These are phyloP conservation scores for Periplaneta americana DNA, from an alignment of 1,140 invertebrate species.

Conservation along the genomic window DNA sequence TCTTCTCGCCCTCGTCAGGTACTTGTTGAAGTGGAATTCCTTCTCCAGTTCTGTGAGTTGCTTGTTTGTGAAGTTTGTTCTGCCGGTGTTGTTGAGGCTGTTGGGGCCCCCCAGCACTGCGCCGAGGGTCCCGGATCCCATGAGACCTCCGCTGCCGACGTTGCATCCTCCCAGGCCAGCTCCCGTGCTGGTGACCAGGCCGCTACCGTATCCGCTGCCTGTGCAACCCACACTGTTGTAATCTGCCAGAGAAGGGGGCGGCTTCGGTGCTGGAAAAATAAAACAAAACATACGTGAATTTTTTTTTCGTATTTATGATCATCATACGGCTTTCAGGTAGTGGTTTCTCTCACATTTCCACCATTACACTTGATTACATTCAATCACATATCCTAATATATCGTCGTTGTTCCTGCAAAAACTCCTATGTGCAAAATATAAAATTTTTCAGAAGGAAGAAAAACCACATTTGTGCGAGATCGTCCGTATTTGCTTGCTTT, in stretches of 20 bases:
- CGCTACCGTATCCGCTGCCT: slow-evolving; percentile 19
- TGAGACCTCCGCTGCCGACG: slow-evolving; percentile 22
- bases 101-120: slow-evolving; percentile 25
- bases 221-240: not conserved
- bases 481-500: too few species aligned
- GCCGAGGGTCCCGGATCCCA: slow-evolving; percentile 27
- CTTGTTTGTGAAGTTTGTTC: slow-evolving; percentile 98
- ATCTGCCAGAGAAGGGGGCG: slow-evolving; percentile 38
- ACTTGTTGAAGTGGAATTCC: slow-evolving; percentile 99
- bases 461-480: too few species aligned
- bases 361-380: too few species aligned
- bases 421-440: too few species aligned
- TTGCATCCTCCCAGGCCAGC: slow-evolving; percentile 14
- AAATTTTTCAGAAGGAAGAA: too few species aligned
- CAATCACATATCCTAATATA: too few species aligned
- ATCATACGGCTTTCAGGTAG: too few species aligned
- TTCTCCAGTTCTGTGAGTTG: slow-evolving; percentile 98
- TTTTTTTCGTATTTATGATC: too few species aligned
- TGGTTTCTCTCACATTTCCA: too few species aligned
- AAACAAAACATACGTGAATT: not conserved
- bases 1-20: slow-evolving; percentile 89
- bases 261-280: slow-evolving; percentile 60
- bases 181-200: slow-evolving; percentile 24
- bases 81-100: slow-evolving; percentile 74
- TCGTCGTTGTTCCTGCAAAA: too few species aligned